Evolutionary conservation across 35 echinoderm and acorn worm species (phyloP).

Genomic region (Chiridota heheva): DNA sequence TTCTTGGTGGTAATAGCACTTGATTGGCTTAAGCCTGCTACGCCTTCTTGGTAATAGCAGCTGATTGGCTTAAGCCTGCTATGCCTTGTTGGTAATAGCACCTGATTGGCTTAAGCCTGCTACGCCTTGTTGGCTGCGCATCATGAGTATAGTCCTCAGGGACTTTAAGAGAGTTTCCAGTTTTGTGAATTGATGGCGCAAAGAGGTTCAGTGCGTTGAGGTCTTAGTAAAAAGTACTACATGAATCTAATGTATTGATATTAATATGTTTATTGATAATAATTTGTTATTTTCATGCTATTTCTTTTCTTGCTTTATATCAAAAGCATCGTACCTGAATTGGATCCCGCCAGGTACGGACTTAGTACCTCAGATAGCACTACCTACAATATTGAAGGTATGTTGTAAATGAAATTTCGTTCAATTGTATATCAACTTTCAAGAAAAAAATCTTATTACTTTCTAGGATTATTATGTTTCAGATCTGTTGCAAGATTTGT

Average conservation of each 20-base stretch:
- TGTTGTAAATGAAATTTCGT: not conserved
- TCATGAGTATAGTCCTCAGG: not conserved
- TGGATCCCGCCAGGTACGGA: slow-evolving; percentile 76
- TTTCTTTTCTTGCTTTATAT: not conserved
- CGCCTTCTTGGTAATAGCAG: too few species aligned
- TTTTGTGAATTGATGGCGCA: not conserved
- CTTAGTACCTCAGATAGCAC: slow-evolving; percentile 31
- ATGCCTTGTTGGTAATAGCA: too few species aligned
- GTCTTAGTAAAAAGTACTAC: not conserved
- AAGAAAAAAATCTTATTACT: not conserved
- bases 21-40: too few species aligned
- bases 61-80: too few species aligned
- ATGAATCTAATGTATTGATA: not conserved
- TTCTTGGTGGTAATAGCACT: too few species aligned
- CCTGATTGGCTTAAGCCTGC: too few species aligned
- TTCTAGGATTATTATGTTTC: not conserved
- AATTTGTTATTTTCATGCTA: not conserved
- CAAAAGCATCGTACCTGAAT: slow-evolving; percentile 54
- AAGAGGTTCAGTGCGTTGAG: too few species aligned
- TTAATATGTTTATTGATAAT: not conserved
- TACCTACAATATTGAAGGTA: slow-evolving; percentile 61
- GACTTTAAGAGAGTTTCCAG: not conserved
- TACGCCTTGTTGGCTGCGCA: not conserved
- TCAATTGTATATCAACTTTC: not conserved
- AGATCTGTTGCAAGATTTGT: not conserved